Percentiles rank a stretch among this genome's conserved stretches.
Evolutionary conservation across 2,797 vertebrate genomes (phyloP).

Genomic region (Pelobates cultripes): DNA sequence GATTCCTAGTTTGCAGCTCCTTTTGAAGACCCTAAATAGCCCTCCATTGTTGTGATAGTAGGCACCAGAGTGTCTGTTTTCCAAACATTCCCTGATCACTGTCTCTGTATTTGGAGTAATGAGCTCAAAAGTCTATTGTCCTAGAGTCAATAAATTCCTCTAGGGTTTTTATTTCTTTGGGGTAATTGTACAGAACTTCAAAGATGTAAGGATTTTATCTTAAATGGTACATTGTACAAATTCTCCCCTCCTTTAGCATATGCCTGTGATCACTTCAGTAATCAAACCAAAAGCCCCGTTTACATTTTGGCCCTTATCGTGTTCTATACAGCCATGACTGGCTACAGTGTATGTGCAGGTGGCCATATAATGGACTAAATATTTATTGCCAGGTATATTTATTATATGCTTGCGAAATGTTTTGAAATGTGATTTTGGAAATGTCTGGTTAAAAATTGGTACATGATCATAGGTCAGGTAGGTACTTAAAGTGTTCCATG

Average conservation of each 20-base stretch:
- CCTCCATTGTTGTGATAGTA: slow-evolving; percentile 47
- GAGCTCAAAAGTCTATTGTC: slow-evolving; percentile 14
- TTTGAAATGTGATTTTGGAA: no score
- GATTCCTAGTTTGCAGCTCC: background rate
- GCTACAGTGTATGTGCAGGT: no score
- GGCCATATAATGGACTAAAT: no score
- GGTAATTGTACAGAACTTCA: slow-evolving; percentile 51
- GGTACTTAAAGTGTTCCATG: no score
- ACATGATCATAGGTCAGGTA: no score
- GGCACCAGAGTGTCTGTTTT: slow-evolving; percentile 51
- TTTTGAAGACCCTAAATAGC: slow-evolving; percentile 28
- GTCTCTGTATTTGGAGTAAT: slow-evolving; percentile 30
- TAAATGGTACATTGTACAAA: background rate
- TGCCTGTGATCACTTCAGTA: background rate
- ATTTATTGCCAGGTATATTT: no score
- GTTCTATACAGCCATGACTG: no score
- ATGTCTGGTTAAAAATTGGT: no score
- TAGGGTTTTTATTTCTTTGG: background rate
- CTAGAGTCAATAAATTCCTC: slow-evolving; percentile 44
- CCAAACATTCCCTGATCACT: slow-evolving; percentile 10
- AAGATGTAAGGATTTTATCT: slow-evolving; percentile 38
- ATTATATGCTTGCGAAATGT: no score
- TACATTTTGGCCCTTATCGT: no score
- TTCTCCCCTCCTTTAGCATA: slow-evolving; percentile 4
- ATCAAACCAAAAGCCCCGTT: no score